Evolutionary conservation across 1,140 invertebrate genomes (phyloP).

Genomic region (Drosophila santomea): DNA sequence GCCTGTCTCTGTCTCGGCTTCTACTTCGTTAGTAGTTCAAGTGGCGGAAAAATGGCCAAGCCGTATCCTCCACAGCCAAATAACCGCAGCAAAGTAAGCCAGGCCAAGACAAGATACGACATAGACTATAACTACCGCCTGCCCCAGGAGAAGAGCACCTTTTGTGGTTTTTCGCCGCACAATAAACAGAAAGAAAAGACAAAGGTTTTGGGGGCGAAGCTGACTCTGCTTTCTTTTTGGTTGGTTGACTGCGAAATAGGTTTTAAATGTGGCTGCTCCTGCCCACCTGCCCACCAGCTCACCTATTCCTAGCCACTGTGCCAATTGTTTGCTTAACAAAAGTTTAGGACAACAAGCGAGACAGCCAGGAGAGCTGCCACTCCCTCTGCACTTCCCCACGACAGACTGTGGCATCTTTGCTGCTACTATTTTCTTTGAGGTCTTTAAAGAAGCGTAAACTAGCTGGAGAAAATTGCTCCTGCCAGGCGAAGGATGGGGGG

Average conservation of each 20-base stretch:
- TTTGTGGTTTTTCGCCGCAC: conserved; percentile 66
- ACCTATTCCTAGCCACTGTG: conserved; percentile 58
- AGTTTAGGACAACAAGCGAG: conserved; percentile 71
- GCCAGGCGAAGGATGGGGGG: not conserved
- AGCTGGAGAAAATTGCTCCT: conserved; percentile 19
- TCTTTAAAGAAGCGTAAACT: conserved; percentile 78
- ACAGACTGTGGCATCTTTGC: conserved; percentile 17
- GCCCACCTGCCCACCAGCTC: conserved; percentile 20
- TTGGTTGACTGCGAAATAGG: conserved; percentile 73
- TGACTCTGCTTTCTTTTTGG: conserved; percentile 67
- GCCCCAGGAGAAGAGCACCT: conserved; percentile 54
- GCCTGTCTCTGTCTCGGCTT: conserved; percentile 53
- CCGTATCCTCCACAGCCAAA: conserved; percentile 49
- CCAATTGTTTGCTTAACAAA: conserved; percentile 84
- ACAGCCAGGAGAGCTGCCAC: not conserved
- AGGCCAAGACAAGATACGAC: conserved; percentile 62
- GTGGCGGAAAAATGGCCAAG: conserved; percentile 80
- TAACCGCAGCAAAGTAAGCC: conserved; percentile 79
- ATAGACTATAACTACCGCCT: not conserved
- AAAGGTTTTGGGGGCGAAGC: conserved; percentile 12
- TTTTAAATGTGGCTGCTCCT: conserved; percentile 66
- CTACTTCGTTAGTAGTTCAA: conserved; percentile 83
- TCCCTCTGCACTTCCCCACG: not conserved
- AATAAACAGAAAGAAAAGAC: conserved; percentile 61
- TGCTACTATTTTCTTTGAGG: conserved; percentile 52